Evolutionary conservation across 1,140 invertebrate species (phyloP), one percentile per base, ranked within the genome.

Genomic region (Camponotus floridanus): DNA sequence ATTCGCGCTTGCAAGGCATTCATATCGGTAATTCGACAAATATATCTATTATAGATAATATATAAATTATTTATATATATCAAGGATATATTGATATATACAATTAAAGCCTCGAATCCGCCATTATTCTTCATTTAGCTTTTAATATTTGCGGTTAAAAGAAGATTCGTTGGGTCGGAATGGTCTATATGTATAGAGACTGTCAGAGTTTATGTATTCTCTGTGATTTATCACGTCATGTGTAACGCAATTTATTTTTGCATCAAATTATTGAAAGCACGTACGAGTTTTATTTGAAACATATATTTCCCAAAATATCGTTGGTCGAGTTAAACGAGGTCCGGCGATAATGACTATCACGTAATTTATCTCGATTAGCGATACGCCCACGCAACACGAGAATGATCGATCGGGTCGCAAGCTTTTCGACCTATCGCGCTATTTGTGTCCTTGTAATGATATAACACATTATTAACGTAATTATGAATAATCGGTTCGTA

Each of bases 331-430:
- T 87, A 87, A 83, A 83, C 79, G 68, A 74, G 79, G 67, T 83
- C 55, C n/a, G 68, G 55, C 45, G 79, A 87, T 89, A 70, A 87
- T 88, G 76, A 89, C 59, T 68, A 86, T 68, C 45, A 64, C 64
- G 85, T 87, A 87, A 90, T 90, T 78, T 81, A 89, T 89, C 89
- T 84, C 86, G 89, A 90, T 90, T 89, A 89, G 86, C 74, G 76
- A 76, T 68, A 87, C 76, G 64, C 59, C 83, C 80, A 88, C 88
- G 85, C 87, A 83, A 83, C 88, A 68, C 87, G 76, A 86, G 84
- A 85, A 87, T 92, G 92, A 92, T 92, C 83, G 80, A 92, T 92
- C 87, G 87, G 45, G 57, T 39, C 62, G n/a, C 88, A 91, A 92
- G 76, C 90, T 92, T 90, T 89, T 76, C 86, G 74, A 71, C 67